phyloP scores from a whole-genome alignment of 2,113 vertebrate species.

The Cromileptes altivelis region DNA sequence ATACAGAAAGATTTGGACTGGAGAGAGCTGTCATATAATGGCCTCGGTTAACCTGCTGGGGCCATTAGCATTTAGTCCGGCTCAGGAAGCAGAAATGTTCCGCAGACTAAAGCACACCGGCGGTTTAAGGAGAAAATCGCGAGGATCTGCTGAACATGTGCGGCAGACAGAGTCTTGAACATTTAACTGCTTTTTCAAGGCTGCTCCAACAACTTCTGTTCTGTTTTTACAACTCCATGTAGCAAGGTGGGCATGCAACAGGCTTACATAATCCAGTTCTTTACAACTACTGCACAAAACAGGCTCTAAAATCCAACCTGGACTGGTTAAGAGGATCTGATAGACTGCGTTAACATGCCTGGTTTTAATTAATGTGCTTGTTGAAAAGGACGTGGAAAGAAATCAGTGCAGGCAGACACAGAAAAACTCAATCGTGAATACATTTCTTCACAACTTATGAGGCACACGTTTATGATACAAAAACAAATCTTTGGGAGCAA shows the following conservation, averaged over 20 bases:
- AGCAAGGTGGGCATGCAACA: slow-evolving; percentile 11
- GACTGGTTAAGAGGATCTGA: neutral
- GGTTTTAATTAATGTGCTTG: neutral
- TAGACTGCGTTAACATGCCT: neutral
- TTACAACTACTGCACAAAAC: neutral
- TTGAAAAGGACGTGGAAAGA: neutral
- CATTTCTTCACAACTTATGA: neutral
- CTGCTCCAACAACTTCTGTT: slow-evolving; percentile 25
- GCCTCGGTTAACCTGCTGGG: slow-evolving; percentile 35
- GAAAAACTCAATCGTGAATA: neutral
- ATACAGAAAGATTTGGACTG: slow-evolving; percentile 32
- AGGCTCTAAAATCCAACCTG: neutral
- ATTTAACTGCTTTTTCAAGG: slow-evolving; percentile 38
- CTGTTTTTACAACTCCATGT: slow-evolving; percentile 42
- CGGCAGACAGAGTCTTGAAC: slow-evolving; percentile 23
- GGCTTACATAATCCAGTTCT: slow-evolving; percentile 38
- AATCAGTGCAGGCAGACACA: neutral
- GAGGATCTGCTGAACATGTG: slow-evolving; percentile 30
- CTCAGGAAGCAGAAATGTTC: slow-evolving; percentile 40
- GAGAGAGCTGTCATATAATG: slow-evolving; percentile 32
- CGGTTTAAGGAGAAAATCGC: slow-evolving; percentile 30
- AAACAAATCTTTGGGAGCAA: too few species aligned
- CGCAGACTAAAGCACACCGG: slow-evolving; percentile 10
- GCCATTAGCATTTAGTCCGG: slow-evolving; percentile 47
- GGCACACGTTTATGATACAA: too few species aligned